Evolutionary conservation across 2,113 vertebrate genomes (phyloP).

Genomic region (Vireo altiloquus): DNA sequence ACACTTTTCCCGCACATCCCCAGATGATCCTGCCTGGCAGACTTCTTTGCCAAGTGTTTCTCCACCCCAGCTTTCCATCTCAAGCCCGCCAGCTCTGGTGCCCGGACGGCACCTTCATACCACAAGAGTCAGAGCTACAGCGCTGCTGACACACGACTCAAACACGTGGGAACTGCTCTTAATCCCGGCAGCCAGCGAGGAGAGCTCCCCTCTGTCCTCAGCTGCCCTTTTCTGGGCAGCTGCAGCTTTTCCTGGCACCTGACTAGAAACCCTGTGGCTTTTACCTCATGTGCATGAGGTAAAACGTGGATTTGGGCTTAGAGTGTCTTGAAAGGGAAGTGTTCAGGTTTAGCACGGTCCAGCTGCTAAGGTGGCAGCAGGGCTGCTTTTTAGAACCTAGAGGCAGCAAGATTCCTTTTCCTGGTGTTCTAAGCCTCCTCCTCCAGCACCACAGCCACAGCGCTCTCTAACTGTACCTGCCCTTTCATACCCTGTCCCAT

Average conservation of each 20-base stretch:
- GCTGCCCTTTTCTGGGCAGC: conserved; percentile 1
- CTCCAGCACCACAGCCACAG: not conserved
- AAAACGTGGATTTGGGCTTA: not conserved
- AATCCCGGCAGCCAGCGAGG: not conserved
- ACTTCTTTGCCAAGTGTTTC: not conserved
- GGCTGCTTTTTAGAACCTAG: not conserved
- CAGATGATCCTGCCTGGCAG: not conserved
- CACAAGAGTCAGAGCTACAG: not conserved
- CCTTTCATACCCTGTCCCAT: not conserved
- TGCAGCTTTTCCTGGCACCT: conserved; percentile 20
- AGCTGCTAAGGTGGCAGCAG: not conserved
- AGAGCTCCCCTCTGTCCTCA: conserved; percentile 7
- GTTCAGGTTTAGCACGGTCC: not conserved
- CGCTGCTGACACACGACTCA: not conserved
- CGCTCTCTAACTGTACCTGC: not conserved
- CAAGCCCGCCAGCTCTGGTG: fast-evolving
- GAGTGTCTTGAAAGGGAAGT: not conserved
- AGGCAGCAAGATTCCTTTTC: not conserved
- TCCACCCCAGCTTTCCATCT: not conserved
- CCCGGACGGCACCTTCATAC: not conserved
- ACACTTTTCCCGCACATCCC: fast-evolving
- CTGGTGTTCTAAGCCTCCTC: not conserved
- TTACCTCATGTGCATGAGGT: not conserved
- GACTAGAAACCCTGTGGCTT: not conserved
- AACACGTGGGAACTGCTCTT: not conserved